Percentiles rank a stretch among this genome's conserved stretches.
Evolutionary conservation across 1,140 invertebrate genomes (phyloP).

Genomic region (Diprion similis): DNA sequence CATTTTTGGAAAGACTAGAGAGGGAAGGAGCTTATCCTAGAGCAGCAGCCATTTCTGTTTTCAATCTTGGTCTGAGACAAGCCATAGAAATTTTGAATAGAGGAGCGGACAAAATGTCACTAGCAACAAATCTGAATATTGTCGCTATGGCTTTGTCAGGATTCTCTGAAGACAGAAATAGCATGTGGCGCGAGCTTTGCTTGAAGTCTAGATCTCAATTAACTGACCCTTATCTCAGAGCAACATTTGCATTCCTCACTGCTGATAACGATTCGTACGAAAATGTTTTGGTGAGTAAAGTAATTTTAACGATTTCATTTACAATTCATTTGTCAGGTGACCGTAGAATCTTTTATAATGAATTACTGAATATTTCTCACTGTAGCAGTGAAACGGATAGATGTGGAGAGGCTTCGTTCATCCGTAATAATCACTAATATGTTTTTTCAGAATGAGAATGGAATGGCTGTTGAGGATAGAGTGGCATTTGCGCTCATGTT

Average conservation of each 20-base stretch:
- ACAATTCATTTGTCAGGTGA: background rate
- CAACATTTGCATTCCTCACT: conserved; percentile 91
- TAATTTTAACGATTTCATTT: conserved; percentile 20
- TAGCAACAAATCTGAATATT: conserved; percentile 63
- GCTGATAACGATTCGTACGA: conserved; percentile 81
- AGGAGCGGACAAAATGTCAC: conserved; percentile 62
- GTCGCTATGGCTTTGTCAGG: conserved; percentile 92
- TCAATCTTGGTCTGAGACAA: conserved; percentile 82
- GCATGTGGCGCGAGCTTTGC: conserved; percentile 85
- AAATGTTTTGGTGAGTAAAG: conserved; percentile 74
- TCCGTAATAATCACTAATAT: conserved; percentile 28
- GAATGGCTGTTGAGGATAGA: conserved; percentile 85
- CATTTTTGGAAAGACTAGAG: conserved; percentile 69
- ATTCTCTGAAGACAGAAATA: conserved; percentile 82
- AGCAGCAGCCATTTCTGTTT: conserved; percentile 89
- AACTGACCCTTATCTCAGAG: conserved; percentile 87
- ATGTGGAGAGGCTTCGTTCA: conserved; percentile 10
- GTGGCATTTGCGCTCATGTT: conserved; percentile 94
- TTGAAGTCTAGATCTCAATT: conserved; percentile 73
- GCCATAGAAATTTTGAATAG: conserved; percentile 87
- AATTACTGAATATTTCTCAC: conserved; percentile 7
- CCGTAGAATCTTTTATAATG: background rate
- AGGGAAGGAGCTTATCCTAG: conserved; percentile 74
- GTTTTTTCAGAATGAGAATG: conserved; percentile 74
- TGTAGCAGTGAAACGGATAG: conserved; percentile 23